phyloP scores from a whole-genome alignment of 2,113 vertebrate genomes.

The Pseudorectes ferrugineus region DNA sequence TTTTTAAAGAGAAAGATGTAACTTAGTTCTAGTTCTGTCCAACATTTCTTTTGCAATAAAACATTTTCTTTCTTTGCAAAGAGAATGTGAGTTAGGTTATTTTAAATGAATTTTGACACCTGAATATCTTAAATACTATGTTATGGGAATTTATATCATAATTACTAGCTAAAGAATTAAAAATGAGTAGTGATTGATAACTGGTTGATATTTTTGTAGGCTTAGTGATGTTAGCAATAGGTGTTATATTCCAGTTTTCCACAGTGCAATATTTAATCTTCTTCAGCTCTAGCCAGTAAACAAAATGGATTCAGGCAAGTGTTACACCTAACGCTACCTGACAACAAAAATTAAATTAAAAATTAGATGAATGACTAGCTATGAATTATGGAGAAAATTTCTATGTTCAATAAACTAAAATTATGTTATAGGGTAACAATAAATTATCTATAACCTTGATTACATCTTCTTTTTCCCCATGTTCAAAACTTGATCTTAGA shows the following conservation, averaged over 20 bases:
- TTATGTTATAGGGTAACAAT: neutral
- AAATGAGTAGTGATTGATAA: neutral
- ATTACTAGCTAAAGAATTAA: neutral
- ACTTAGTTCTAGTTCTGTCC: neutral
- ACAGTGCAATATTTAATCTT: neutral
- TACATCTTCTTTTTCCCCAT: fast-evolving
- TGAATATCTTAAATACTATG: neutral
- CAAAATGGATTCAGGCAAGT: neutral
- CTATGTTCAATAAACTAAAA: neutral
- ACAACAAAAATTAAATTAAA: neutral
- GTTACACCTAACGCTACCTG: neutral
- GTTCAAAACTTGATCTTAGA: neutral
- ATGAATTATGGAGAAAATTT: neutral
- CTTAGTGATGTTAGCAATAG: neutral
- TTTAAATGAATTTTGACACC: neutral
- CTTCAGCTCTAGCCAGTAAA: neutral
- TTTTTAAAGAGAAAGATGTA: neutral
- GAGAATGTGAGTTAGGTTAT: neutral
- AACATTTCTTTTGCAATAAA: neutral
- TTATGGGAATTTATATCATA: neutral
- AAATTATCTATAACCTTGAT: neutral
- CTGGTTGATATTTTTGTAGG: neutral
- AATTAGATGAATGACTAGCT: neutral
- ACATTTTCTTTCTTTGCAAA: neutral
- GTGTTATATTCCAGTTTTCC: neutral